Base-by-base conservation (phyloP, 2,888 invertebrate genomes). In the Cosmia pyralina region DNA sequence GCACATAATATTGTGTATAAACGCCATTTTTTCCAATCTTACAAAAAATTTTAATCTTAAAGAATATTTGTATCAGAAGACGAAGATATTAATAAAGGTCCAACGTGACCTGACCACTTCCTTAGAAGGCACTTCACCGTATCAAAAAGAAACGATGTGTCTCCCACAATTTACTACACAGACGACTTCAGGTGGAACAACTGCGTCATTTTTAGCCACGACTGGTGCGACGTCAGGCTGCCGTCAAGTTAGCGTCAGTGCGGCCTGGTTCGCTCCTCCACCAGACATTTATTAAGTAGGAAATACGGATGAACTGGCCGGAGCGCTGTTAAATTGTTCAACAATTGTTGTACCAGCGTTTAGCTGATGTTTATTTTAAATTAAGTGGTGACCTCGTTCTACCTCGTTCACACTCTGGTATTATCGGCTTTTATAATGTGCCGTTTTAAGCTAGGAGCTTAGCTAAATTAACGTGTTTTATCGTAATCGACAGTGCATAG, bases 271-370 rank as follows among this genome's bases (percentile, higher is more conserved):
- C 85, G 72, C 82, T 87, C 84, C 82, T 82, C 86, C 75, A 87
- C 88, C 84, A 86, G 93, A 94, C 94, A 88, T 92, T 94, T 94
- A 94, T 93, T 92, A 93, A 94, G 90, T 92, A 92, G 90, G 89
- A 92, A 92, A 92, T 90, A 91, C 89, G 89, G 88, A 90, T 86
- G 86, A 86, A 87, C 89, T 81, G 81, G 74, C 82, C 84, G 82
- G 84, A 83, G 69, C 84, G 71, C 81, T 85, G 82, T 85, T 78
- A 87, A 90, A 83, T 89, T 88, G 85, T 88, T 86, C 85, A 87
- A 89, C 87, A 87, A 85, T 87, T 88, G 85, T 86, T 89, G 71
- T 84, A 82, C 83, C 79, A 78, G 79, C 84, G 79, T 85, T 88
- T 81, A 79, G 72, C 73, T 63, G 81, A 77, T 85, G 82, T 84